Conservation (phyloP, 2,888 invertebrate genomes). For the Germaria angustata region DNA sequence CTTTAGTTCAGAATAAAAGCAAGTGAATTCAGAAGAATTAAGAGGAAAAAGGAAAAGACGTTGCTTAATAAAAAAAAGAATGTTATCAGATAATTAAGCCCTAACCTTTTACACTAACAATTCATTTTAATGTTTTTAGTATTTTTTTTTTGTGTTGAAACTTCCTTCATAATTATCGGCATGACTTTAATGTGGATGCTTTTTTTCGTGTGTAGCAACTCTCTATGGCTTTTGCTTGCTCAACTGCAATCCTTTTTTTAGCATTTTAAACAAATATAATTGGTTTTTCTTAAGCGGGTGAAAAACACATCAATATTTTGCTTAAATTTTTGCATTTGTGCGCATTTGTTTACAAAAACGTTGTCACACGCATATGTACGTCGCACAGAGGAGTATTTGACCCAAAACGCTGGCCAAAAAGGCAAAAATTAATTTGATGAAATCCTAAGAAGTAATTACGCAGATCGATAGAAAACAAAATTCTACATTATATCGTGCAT, state of each 20-base stretch:
- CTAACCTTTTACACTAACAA: constrained; percentile 36
- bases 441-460: too few relatives aligned
- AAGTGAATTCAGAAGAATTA: not conserved
- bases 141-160: not conserved
- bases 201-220: too few relatives aligned
- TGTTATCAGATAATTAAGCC: constrained; percentile 44
- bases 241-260: not conserved
- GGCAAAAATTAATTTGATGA: too few relatives aligned
- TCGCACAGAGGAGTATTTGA: too few relatives aligned
- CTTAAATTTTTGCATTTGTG: too few relatives aligned
- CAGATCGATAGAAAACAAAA: too few relatives aligned
- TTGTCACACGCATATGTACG: too few relatives aligned
- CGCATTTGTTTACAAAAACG: too few relatives aligned
- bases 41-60: not conserved
- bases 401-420: too few relatives aligned
- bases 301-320: too few relatives aligned
- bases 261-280: not conserved
- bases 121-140: not conserved
- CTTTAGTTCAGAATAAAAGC: not conserved
- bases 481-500: too few relatives aligned
- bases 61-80: not conserved
- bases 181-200: not conserved
- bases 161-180: not conserved
- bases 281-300: too few relatives aligned
- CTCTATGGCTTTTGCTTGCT: not conserved